Evolutionary conservation across 1,140 invertebrate species (phyloP), one percentile per base, ranked within the genome.

Genomic region (Varroa destructor): DNA sequence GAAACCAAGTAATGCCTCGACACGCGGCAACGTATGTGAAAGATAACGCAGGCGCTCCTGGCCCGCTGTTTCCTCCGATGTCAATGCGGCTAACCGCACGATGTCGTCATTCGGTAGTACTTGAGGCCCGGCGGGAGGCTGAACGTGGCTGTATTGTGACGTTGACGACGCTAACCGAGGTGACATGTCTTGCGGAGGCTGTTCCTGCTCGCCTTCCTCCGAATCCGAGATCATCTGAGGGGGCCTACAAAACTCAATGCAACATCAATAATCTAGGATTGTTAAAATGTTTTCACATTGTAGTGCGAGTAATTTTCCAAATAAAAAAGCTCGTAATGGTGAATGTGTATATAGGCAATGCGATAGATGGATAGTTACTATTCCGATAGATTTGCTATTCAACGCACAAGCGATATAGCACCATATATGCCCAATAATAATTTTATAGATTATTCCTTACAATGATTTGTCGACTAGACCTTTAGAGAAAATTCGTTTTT

Each of bases 211-310:
- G 12, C 46, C 61, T 1, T 40, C 46, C 40, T 67, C 61, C 36
- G 61, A 36, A 46, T 67, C 61, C 40, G 61, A 67, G 61, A 67
- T 67, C 1, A 37, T 67, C 8, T 67, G 40, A 1, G 61, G 61
- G 2, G 61, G 14, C 40, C 61, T 67, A 37, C 40, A 58, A 58
- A 25, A 25, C 12, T 3, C 57, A 42, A 12, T 36, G 25, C 25
- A 42, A 12, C 4, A 12, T 3, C 40, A 58, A 42, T 58, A 5
- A 58, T 56, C n/a, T n/a, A n/a, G 10, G 55, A 56, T n/a, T 56
- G 55, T 56, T 56, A n/a, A 56, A 12, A 12, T n/a, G 55, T 56
- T 12, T 12, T 56, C n/a, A 12, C 55, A 12, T 12, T 56, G n/a
- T 56, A 12, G 55, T 42, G 40, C 40, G 6, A 37, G 12, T 58